Percentiles rank a stretch among this genome's conserved stretches.
Evolutionary conservation across 1,140 invertebrate species (phyloP).

Genomic region (Gonatopus flavifemur): DNA sequence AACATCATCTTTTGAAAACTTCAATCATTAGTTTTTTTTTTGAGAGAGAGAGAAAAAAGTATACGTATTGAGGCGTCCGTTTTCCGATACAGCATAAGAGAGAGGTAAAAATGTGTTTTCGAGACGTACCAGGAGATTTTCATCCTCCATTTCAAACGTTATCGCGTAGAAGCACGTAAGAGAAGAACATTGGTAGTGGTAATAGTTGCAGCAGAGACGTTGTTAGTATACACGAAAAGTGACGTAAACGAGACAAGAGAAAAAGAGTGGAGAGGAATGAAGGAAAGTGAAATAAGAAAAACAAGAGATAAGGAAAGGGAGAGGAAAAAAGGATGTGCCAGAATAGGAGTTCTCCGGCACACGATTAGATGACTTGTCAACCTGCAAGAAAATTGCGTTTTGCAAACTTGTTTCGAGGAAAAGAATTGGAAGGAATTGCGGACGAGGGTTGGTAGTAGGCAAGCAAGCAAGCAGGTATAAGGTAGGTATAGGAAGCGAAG

Average conservation of each 20-base stretch:
- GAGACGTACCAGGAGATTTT: too few relatives aligned
- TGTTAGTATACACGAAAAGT: slow-evolving; percentile 1
- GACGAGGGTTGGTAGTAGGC: slow-evolving; percentile 24
- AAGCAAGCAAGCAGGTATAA: slow-evolving; percentile 25
- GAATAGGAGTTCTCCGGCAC: slow-evolving; percentile 25
- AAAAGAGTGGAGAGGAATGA: slow-evolving; percentile 2
- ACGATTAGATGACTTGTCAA: slow-evolving; percentile 54
- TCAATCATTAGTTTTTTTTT: too few relatives aligned
- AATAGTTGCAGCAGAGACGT: neutral
- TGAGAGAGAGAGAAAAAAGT: neutral
- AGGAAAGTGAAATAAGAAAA: slow-evolving; percentile 7
- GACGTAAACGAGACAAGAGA: slow-evolving; percentile 6
- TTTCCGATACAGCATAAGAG: too few relatives aligned
- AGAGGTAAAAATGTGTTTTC: too few relatives aligned
- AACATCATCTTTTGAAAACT: too few relatives aligned
- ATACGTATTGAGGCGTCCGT: too few relatives aligned
- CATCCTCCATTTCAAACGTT: too few relatives aligned
- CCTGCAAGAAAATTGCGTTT: slow-evolving; percentile 55
- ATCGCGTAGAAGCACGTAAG: too few relatives aligned
- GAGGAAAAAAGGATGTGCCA: neutral
- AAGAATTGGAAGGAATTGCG: slow-evolving; percentile 54
- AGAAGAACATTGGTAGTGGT: too few relatives aligned
- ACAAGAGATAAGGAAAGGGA: neutral
- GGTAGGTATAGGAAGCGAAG: slow-evolving; percentile 11
- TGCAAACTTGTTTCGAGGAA: slow-evolving; percentile 56